Evolutionary conservation across 1,140 invertebrate genomes (phyloP).

Genomic region (Bombus impatiens): DNA sequence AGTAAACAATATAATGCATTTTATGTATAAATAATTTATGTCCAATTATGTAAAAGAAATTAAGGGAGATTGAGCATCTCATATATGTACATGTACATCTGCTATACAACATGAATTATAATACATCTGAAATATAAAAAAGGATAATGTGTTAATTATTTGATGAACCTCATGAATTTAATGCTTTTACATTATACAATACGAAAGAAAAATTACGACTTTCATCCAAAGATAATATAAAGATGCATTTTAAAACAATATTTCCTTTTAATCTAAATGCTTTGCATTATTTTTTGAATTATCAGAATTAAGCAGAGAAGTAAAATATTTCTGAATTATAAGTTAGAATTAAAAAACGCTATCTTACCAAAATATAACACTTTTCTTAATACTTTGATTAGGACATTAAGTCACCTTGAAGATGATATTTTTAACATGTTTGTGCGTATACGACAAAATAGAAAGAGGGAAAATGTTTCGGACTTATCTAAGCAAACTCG

Average conservation of each 20-base stretch:
- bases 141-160: constrained; percentile 10
- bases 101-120: constrained; percentile 47
- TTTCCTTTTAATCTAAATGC: background rate
- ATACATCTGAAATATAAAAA: constrained; percentile 43
- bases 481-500: background rate
- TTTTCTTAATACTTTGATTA: too few relatives aligned
- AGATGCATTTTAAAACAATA: background rate
- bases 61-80: background rate
- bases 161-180: background rate
- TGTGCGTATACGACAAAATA: background rate
- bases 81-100: constrained; percentile 46
- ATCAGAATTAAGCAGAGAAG: background rate
- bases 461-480: background rate
- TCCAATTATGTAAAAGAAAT: constrained; percentile 14
- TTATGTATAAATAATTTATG: constrained; percentile 51
- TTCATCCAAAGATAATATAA: background rate
- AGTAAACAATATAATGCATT: constrained; percentile 10
- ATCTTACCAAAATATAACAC: too few relatives aligned
- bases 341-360: too few relatives aligned
- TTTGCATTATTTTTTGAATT: background rate
- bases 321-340: background rate
- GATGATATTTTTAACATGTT: too few relatives aligned
- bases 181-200: background rate
- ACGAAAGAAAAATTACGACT: background rate
- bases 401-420: too few relatives aligned